Evolutionary conservation across 2,113 vertebrate species (phyloP).

Genomic region (Nothocercus nigrocapillus): DNA sequence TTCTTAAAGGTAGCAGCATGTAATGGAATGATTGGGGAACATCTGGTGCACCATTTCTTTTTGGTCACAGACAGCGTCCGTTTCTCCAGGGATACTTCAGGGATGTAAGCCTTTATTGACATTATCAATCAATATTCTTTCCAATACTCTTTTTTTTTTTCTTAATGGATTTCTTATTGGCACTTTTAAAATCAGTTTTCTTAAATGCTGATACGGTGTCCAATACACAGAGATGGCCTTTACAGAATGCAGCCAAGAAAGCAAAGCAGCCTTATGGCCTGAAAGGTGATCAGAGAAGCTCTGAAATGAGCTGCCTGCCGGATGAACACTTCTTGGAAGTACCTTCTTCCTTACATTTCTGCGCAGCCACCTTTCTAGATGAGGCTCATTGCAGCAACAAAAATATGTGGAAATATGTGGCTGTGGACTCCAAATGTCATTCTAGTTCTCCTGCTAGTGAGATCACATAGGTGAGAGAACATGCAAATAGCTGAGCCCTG

Average conservation of each 20-base stretch:
- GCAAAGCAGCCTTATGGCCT: fast-evolving
- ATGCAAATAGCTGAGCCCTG: neutral
- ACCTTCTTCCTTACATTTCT: neutral
- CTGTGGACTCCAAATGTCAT: neutral
- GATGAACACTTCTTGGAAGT: neutral
- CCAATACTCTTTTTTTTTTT: neutral
- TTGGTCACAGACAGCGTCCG: neutral
- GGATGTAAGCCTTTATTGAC: neutral
- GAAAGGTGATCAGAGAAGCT: neutral
- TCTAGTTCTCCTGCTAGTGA: neutral
- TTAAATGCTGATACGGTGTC: neutral
- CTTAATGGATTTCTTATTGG: neutral
- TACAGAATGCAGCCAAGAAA: neutral
- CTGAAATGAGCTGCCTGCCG: neutral
- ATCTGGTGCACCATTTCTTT: neutral
- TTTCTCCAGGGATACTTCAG: neutral
- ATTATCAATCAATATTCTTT: neutral
- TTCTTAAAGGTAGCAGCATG: neutral
- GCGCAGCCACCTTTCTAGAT: neutral
- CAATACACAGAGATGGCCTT: neutral
- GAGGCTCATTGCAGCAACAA: neutral
- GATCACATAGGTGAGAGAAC: neutral
- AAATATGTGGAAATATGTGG: neutral
- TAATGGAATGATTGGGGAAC: neutral
- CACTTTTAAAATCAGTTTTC: neutral